Conservation (phyloP, 2,797 vertebrate species). For the Pseudochirops cupreus region DNA sequence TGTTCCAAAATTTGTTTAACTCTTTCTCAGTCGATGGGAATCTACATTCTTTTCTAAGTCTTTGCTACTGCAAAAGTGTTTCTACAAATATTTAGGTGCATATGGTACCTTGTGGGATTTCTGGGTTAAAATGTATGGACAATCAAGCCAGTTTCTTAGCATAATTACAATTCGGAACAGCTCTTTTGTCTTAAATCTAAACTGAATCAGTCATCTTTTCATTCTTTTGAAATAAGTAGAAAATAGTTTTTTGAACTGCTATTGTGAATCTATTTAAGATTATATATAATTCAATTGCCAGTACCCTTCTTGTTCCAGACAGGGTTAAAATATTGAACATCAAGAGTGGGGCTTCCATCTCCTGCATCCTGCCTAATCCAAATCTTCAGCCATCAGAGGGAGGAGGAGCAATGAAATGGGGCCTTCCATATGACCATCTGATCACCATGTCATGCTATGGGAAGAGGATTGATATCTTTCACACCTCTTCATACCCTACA, state of each 20-base stretch:
- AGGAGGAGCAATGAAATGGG: background rate
- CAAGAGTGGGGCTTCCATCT: background rate
- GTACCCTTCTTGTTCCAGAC: background rate
- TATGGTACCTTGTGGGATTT: background rate
- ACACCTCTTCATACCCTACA: background rate
- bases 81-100: background rate
- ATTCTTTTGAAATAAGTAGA: background rate
- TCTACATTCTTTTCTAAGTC: background rate
- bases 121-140: background rate
- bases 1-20: background rate
- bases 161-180: background rate
- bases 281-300: background rate
- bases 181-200: background rate
- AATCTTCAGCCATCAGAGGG: background rate
- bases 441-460: background rate
- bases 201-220: background rate
- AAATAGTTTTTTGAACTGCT: background rate
- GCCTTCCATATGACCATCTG: background rate
- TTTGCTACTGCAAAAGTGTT: background rate
- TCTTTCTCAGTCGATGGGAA: background rate
- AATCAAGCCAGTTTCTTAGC: background rate
- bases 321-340: background rate
- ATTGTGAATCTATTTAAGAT: background rate
- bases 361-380: background rate
- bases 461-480: background rate